phyloP scores from a whole-genome alignment of 2,113 vertebrate genomes.

The Rostratula benghalensis region DNA sequence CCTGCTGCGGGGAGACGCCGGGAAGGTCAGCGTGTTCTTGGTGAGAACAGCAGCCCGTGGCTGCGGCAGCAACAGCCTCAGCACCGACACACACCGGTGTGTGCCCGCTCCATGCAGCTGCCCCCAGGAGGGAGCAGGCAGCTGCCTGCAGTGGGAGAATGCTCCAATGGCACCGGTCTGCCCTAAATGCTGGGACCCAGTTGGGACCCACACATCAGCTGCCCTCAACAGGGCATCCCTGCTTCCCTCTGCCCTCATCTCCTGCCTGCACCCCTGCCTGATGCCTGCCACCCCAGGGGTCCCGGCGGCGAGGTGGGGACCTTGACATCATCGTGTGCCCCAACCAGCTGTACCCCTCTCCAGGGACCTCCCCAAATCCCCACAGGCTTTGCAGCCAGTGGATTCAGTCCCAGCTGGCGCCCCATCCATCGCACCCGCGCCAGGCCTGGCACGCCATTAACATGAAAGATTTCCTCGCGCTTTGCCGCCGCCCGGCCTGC shows the following conservation, averaged over 20 bases:
- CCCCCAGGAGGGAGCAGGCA: not conserved
- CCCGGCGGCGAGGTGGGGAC: not conserved
- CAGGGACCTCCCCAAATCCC: not conserved
- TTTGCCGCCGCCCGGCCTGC: conserved; percentile 66
- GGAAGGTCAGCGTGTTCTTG: conserved; percentile 61
- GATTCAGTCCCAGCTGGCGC: conserved; percentile 68
- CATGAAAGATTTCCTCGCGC: conserved; percentile 74
- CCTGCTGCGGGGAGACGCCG: not conserved
- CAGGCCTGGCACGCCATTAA: conserved; percentile 75
- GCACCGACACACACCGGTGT: not conserved
- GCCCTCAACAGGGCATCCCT: accelerated
- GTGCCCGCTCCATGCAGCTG: not conserved
- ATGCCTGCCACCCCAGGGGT: not conserved
- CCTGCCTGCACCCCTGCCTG: not conserved
- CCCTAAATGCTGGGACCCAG: not conserved
- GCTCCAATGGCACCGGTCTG: accelerated
- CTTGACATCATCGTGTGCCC: not conserved
- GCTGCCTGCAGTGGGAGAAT: not conserved
- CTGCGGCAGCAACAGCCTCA: not conserved
- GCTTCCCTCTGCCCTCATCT: not conserved
- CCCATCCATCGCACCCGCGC: conserved; percentile 66
- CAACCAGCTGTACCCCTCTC: not conserved
- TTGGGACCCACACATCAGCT: accelerated
- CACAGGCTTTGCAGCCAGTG: not conserved
- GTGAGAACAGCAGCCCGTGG: not conserved